Percentiles rank a stretch among this genome's conserved stretches.
phyloP scores from a whole-genome alignment of 2,113 vertebrate species.

The Tretioscincus oriximinensis region DNA sequence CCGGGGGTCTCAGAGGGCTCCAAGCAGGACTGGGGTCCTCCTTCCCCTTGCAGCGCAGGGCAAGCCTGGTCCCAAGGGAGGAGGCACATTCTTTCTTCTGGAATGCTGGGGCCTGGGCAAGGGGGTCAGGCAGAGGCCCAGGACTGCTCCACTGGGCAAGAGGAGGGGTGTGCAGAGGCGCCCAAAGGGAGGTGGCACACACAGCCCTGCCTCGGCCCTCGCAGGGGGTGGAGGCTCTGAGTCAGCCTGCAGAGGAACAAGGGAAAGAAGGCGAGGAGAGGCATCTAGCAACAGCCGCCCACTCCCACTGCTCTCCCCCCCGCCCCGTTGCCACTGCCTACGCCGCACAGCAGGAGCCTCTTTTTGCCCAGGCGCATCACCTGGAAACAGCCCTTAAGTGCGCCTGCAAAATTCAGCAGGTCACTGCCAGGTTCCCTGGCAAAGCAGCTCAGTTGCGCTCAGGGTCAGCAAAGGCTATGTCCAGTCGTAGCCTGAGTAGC shows the following conservation, averaged over 20 bases:
- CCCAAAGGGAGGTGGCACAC: background rate
- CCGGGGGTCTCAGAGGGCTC: background rate
- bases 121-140: too few species aligned
- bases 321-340: background rate
- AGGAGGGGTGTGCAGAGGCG: background rate
- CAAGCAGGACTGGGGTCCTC: background rate
- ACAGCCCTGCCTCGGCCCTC: background rate
- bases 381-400: background rate
- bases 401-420: background rate
- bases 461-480: too few species aligned
- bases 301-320: background rate
- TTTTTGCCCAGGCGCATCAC: background rate
- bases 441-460: too few species aligned
- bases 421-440: background rate
- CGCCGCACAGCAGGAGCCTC: too few species aligned
- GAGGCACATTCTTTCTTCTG: background rate
- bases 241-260: background rate
- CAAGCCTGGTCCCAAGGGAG: background rate
- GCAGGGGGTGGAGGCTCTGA: background rate
- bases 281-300: background rate
- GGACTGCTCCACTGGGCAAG: background rate
- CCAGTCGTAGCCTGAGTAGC: too few species aligned
- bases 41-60: background rate
- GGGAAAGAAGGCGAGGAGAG: background rate
- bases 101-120: background rate